Evolutionary conservation across 2,113 vertebrate species (phyloP), one percentile per base, ranked within the genome.

Genomic region (Tychaedon coryphoeus): DNA sequence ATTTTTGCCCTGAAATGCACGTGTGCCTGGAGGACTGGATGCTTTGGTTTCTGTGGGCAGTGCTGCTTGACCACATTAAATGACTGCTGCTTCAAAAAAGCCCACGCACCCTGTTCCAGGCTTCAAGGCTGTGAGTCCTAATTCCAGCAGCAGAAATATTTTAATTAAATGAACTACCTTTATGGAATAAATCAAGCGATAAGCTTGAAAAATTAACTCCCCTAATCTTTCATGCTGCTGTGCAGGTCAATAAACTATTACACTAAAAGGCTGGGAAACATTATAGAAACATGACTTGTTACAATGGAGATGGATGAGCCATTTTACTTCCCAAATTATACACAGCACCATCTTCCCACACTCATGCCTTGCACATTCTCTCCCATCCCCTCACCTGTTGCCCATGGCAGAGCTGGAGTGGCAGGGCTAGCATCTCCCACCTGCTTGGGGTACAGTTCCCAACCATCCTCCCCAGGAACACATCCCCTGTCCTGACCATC

Each of bases 151-250:
- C 71, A 79, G 81, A 79, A 93, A 85, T 86, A 76, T 90, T 96
- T 92, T 94, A 95, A 96, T 93, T 94, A 96, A 94, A 92, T 71
- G 74, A 94, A 69, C 90, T 85, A 93, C 74, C 92, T 92, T 88
- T 90, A 90, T 50, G 67, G 74, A 90, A 95, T 88, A 90, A 90
- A 96, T 91, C 81, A 94, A 94, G 76, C 20, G 83, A 93, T 93
- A 90, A 96, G 82, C 74, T 88, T 90, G 92, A 94, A 90, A 94
- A 96, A 95, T 86, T 86, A 95, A 94, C 88, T 92, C 87, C 67
- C 62, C 48, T 85, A 82, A 92, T 92, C 85, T 90, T 88, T 72
- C 82, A 79, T 15, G 75, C 95, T 88, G 51, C 57, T 58, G 53
- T 54, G 71, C 54, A 29, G 74, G 82, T 88, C 95, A 95, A 96